Evolutionary conservation across 2,888 invertebrate species (phyloP).

Genomic region (Lepeophtheirus nordmannii): DNA sequence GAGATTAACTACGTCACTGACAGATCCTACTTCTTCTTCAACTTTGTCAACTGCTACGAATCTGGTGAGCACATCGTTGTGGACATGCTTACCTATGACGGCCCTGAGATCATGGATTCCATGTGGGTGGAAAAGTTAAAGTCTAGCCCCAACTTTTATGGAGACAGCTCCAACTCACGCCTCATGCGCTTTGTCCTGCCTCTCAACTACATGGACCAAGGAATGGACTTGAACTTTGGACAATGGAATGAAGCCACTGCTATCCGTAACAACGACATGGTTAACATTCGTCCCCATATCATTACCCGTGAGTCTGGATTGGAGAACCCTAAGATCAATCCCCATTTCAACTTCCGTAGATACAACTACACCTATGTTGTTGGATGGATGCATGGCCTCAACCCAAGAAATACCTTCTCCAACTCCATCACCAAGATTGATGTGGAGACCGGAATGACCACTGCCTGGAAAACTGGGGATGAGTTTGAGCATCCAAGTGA

Average conservation of each 20-base stretch:
- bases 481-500: slow-evolving; percentile 16
- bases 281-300: background rate
- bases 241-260: slow-evolving; percentile 3
- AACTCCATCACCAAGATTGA: slow-evolving; percentile 17
- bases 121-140: slow-evolving; percentile 32
- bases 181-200: slow-evolving; percentile 37
- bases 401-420: slow-evolving; percentile 8
- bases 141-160: background rate
- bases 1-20: slow-evolving; percentile 34
- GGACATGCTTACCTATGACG: slow-evolving; percentile 34
- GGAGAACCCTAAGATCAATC: slow-evolving; percentile 14
- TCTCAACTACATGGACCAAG: slow-evolving; percentile 27
- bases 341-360: background rate
- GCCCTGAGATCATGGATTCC: slow-evolving; percentile 33
- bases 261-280: background rate
- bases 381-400: slow-evolving; percentile 10
- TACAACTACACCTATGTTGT: slow-evolving; percentile 12
- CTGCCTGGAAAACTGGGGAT: slow-evolving; percentile 3
- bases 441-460: slow-evolving; percentile 4
- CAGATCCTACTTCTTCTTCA: slow-evolving; percentile 39
- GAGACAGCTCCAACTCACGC: slow-evolving; percentile 29
- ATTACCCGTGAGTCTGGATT: background rate
- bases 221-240: background rate
- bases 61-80: slow-evolving; percentile 28
- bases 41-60: slow-evolving; percentile 42